Percentiles rank a stretch among this genome's conserved stretches.
Conservation (phyloP, 2,888 invertebrate species). For the Venusia cambrica region DNA sequence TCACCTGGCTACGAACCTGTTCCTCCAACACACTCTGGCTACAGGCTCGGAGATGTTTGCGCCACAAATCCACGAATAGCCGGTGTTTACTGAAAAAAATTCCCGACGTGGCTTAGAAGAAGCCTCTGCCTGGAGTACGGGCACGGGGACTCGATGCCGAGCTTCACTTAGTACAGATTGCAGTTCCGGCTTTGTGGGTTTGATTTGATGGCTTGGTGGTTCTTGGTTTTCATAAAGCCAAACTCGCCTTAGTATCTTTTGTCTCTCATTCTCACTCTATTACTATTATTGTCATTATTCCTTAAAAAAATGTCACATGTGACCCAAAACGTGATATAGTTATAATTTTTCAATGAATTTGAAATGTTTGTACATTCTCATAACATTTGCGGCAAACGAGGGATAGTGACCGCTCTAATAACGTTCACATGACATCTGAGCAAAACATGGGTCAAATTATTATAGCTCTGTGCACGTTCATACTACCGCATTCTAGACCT, state of each 20-base stretch:
- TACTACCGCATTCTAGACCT: constrained; percentile 7
- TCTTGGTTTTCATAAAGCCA: no score
- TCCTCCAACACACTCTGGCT: no score
- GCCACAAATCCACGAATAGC: constrained; percentile 30
- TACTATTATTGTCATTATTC: no score
- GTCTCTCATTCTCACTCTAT: no score
- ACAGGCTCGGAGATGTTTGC: constrained; percentile 10
- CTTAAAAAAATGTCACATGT: no score
- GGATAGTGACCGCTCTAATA: constrained; percentile 32
- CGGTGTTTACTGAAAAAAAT: constrained; percentile 20
- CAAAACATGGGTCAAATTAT: constrained; percentile 48
- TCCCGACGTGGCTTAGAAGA: constrained; percentile 12
- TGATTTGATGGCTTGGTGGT: no score
- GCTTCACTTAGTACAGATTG: no score
- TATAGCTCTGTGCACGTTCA: constrained; percentile 38
- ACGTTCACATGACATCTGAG: constrained; percentile 43
- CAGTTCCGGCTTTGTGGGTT: no score
- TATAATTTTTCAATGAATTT: no score
- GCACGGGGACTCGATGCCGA: not conserved
- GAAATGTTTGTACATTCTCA: not conserved
- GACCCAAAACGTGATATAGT: no score
- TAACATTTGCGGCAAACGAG: constrained; percentile 1
- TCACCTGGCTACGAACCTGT: no score
- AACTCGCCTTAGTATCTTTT: no score
- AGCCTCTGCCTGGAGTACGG: constrained; percentile 2